Base-by-base conservation (phyloP, 1,140 invertebrate genomes). In the Drosophila orena region DNA sequence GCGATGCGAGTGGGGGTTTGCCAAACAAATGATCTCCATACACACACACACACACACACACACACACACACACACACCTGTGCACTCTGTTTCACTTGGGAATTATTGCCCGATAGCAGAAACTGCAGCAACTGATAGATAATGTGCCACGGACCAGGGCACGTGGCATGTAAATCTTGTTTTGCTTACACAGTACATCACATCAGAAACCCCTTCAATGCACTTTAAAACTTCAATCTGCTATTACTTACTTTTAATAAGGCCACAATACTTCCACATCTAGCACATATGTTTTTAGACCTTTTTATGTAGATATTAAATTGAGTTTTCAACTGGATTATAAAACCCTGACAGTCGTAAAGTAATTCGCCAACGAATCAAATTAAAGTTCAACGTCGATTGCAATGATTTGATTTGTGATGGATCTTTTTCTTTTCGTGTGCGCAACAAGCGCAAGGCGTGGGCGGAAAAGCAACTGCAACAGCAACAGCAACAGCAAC, bases 401-500 rank as follows among this genome's bases (percentile, higher is more conserved):
- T 76, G 70, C 72, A 61, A 50, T 40, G 15, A 40, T 61, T 60
- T 56, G 34, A 55, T 38, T 54, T 27, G 5, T 15, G 24, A 57
- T 55, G 37, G 35, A 61, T 59, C 53, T 61, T 73, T 38, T 38
- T 38, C 44, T 60, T 53, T 69, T 40, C 57, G 79, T 77, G 66
- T 70, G 81, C 77, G 77, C 81, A 74, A 85, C 81, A 80, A 77
- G 77, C 77, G 57, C 62, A 42, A 55, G 65, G 66, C 49, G 75
- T 75, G 59, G 77, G 77, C 38, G 22, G 44, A 14, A 58, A 42
- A 66, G 38, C 30, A 10, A 30, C 2, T 3, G 8, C 30, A 30
- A 8, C 42, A 52, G n/a, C n/a, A n/a, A n/a, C n/a, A 66, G 38
- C 30, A 10, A 30, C 2, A 10, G 8, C 30, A 30, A 8, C 42